Base-by-base conservation (phyloP, 2,113 vertebrate genomes). In the Sinocyclocheilus anshuiensis region DNA sequence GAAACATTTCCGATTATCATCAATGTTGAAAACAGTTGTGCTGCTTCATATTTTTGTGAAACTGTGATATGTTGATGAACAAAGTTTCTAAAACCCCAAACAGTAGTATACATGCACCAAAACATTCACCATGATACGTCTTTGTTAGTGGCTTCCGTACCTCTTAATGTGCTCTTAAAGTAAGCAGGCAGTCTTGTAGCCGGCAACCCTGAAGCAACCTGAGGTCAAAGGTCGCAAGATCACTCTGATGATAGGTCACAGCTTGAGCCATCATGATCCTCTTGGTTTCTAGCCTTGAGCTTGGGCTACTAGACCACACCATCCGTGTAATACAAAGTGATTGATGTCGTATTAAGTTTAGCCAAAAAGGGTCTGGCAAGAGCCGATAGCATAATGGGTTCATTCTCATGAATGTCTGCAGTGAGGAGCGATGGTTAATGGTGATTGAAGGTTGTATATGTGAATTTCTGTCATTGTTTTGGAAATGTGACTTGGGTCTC, bases 391-490 rank as follows among this genome's bases (percentile, higher is more conserved):
- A 81, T 18, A 48, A 81, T 81, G 59, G 22, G 13, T 81, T 81
- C 22, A 29, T 65, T 65, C 42, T 26, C 3, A 4, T 65, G 22
- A 42, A 81, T 26, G 39, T 65, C 36, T 81, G 36, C 20, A 45
- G 78, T 15, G 1, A 26, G n/a, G 61, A 81, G 57, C n/a, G 63
- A 4, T 16, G n/a, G 26, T 59, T 53, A 55, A 86, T 80, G 26
- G 45, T 36, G 77, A 76, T 36, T 75, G 61, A 83, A 33, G 50
- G 67, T 76, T 79, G 53, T 74, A 20, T 84, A 77, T 67, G 42
- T 69, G 78, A 29, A 69, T 84, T 80, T 80, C 55, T 53, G 75
- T 79, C 74, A 71, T 69, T 77, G 79, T 81, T 86, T 82, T 77
- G 78, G 57, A 86, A 83, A 65, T 48, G 48, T 22, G 50, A 84